A percentile compares a stretch with the other conserved stretches of the same genome.
Evolutionary conservation across 35 echinoderm and acorn worm genomes (phyloP).

Genomic region (Strongylocentrotus purpuratus): DNA sequence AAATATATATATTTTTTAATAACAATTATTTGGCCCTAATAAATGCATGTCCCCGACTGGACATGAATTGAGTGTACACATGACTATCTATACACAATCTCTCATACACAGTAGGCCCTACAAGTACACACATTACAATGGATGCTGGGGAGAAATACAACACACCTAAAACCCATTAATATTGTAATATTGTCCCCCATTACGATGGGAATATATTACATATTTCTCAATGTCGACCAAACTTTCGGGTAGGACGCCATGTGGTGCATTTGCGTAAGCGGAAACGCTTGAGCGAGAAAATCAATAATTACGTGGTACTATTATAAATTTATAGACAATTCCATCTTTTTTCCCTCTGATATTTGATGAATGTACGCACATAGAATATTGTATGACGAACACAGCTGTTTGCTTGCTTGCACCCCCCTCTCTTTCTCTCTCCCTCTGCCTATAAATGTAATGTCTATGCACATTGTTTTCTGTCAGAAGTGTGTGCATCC

Average conservation of each 20-base stretch:
- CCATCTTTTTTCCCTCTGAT: neutral
- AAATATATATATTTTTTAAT: too few species aligned
- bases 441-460: too few species aligned
- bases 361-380: neutral
- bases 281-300: neutral
- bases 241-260: neutral
- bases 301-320: conserved; percentile 3
- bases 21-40: too few species aligned
- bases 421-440: neutral
- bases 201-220: neutral
- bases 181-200: neutral
- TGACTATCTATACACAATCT: too few species aligned
- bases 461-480: too few species aligned
- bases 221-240: neutral
- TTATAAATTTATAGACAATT: neutral
- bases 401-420: neutral
- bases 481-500: too few species aligned
- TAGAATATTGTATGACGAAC: neutral
- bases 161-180: neutral
- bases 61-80: too few species aligned
- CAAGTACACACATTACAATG: too few species aligned
- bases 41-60: too few species aligned
- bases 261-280: neutral
- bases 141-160: too few species aligned
- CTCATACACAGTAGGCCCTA: too few species aligned